Percentiles rank a stretch among this genome's conserved stretches.
Evolutionary conservation across 2,113 vertebrate species (phyloP).

Genomic region (Erpornis zantholeuca): DNA sequence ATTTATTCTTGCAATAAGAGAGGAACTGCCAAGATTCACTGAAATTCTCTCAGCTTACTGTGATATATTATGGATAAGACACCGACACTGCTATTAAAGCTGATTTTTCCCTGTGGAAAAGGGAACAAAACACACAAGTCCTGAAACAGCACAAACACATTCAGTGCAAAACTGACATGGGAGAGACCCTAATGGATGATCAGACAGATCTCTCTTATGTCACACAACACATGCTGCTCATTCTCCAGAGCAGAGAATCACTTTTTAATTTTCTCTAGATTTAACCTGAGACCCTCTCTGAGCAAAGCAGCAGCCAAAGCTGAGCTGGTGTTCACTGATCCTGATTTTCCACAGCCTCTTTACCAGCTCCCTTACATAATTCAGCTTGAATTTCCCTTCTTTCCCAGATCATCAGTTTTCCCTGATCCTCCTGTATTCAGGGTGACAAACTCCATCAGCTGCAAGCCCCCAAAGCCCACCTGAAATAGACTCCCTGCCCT

Average conservation of each 20-base stretch:
- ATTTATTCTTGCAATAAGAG: neutral
- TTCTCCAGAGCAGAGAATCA: neutral
- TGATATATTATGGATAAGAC: neutral
- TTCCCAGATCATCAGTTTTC: neutral
- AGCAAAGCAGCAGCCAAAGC: neutral
- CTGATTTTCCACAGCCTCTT: slow-evolving; percentile 8
- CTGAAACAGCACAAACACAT: neutral
- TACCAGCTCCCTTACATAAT: neutral
- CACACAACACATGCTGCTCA: neutral
- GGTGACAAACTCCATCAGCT: neutral
- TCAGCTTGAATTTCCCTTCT: neutral
- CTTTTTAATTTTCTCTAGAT: neutral
- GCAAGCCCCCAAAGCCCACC: neutral
- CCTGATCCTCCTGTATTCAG: neutral
- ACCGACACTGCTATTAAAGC: neutral
- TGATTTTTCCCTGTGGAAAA: neutral
- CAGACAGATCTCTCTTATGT: neutral
- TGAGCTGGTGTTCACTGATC: neutral
- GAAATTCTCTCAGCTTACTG: neutral
- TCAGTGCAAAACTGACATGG: neutral
- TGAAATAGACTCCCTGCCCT: neutral
- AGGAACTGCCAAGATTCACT: neutral
- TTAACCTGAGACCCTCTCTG: neutral
- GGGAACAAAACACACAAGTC: neutral
- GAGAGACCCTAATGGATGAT: neutral